Percentiles rank a stretch among this genome's conserved stretches.
phyloP scores from a whole-genome alignment of 2,888 invertebrate genomes.

The Oligia strigilis region DNA sequence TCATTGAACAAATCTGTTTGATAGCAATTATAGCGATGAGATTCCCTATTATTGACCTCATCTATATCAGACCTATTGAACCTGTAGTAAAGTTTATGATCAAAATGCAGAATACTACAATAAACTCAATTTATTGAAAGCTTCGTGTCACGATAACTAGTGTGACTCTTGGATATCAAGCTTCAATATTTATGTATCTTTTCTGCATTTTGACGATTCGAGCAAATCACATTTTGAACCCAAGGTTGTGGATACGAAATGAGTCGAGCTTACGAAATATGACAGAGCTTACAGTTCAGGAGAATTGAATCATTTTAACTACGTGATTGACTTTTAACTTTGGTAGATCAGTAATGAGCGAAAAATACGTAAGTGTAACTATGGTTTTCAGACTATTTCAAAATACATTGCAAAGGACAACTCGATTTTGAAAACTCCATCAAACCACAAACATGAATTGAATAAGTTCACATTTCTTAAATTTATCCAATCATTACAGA shows the following conservation, averaged over 20 bases:
- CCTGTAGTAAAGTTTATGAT: constrained; percentile 11
- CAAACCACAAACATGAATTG: not conserved
- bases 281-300: not conserved
- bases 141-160: constrained; percentile 40
- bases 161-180: constrained; percentile 38
- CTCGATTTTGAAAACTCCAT: not conserved
- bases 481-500: not conserved
- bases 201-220: constrained; percentile 1
- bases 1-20: not conserved
- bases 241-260: constrained; percentile 25
- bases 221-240: constrained; percentile 13
- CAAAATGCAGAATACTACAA: constrained; percentile 13
- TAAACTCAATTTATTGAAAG: constrained; percentile 39
- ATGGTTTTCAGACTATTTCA: not conserved
- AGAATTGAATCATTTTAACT: not conserved
- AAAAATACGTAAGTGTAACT: too few relatives aligned
- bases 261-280: not conserved
- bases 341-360: not conserved
- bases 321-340: not conserved
- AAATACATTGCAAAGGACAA: not conserved
- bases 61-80: not conserved
- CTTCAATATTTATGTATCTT: constrained; percentile 24
- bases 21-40: not conserved
- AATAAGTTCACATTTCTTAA: not conserved
- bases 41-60: not conserved